Conservation (phyloP, 2,113 vertebrate species). For the Noturus placidus region DNA sequence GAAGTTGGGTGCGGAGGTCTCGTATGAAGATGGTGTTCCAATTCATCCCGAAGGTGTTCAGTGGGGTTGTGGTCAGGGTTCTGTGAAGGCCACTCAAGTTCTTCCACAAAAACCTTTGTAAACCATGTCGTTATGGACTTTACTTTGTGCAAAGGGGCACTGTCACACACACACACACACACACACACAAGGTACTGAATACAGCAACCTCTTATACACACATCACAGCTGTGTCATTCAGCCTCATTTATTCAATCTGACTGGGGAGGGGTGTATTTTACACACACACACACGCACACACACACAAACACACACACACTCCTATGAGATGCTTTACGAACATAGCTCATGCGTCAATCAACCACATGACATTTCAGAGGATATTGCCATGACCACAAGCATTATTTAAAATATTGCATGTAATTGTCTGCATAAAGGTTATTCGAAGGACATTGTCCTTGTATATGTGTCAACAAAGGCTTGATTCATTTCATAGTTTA, state of each 20-base stretch:
- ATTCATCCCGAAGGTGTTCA: too few species aligned
- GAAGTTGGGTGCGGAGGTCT: too few species aligned
- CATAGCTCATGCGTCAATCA: conserved; percentile 19
- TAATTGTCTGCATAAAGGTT: neutral
- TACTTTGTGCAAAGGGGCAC: too few species aligned
- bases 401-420: neutral
- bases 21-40: too few species aligned
- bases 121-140: too few species aligned
- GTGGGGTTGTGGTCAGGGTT: too few species aligned
- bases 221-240: conserved; percentile 44
- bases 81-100: too few species aligned
- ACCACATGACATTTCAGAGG: conserved; percentile 21
- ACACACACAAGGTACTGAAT: conserved; percentile 33
- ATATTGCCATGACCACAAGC: neutral
- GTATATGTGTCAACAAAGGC: neutral
- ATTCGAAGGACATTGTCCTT: neutral
- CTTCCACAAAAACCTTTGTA: too few species aligned
- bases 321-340: neutral
- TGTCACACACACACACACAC: neutral
- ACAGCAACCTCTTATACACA: conserved; percentile 40
- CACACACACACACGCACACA: conserved; percentile 11
- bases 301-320: conserved; percentile 9
- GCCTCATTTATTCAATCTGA: conserved; percentile 45
- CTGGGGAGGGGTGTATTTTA: conserved; percentile 2
- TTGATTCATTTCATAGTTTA: neutral